phyloP scores from a whole-genome alignment of 2,797 vertebrate species.

The Zalophus californianus region DNA sequence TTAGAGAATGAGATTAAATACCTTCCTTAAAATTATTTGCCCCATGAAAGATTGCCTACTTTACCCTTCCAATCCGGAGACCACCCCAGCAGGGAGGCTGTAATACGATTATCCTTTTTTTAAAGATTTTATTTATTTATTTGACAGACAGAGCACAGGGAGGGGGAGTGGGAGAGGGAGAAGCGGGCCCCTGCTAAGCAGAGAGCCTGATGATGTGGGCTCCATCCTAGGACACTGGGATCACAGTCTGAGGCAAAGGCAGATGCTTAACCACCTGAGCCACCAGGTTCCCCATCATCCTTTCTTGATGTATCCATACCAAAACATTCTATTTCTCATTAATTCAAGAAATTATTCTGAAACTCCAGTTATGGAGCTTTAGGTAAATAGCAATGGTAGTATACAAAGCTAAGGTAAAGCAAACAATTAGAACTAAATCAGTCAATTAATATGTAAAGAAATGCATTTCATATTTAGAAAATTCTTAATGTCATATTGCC shows the following conservation, averaged over 20 bases:
- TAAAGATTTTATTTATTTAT: too few species aligned
- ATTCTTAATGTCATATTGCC: background rate
- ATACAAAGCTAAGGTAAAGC: background rate
- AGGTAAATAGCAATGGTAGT: background rate
- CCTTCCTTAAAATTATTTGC: background rate
- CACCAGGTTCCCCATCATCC: too few species aligned
- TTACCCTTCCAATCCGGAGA: background rate
- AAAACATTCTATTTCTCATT: background rate
- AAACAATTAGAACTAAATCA: background rate
- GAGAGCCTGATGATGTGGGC: too few species aligned
- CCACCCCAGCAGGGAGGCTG: background rate
- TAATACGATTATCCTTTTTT: background rate
- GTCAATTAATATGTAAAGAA: background rate
- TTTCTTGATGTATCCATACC: background rate
- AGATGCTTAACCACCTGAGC: too few species aligned
- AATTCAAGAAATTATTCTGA: slow-evolving; percentile 20
- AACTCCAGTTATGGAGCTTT: background rate
- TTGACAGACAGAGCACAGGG: too few species aligned
- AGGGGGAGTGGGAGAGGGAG: too few species aligned
- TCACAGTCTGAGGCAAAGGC: too few species aligned
- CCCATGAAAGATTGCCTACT: background rate
- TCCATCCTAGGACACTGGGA: too few species aligned
- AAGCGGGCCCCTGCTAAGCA: too few species aligned
- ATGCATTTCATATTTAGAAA: background rate
- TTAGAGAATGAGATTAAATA: background rate